phyloP scores from a whole-genome alignment of 2,113 vertebrate genomes.

The Poecile atricapillus region DNA sequence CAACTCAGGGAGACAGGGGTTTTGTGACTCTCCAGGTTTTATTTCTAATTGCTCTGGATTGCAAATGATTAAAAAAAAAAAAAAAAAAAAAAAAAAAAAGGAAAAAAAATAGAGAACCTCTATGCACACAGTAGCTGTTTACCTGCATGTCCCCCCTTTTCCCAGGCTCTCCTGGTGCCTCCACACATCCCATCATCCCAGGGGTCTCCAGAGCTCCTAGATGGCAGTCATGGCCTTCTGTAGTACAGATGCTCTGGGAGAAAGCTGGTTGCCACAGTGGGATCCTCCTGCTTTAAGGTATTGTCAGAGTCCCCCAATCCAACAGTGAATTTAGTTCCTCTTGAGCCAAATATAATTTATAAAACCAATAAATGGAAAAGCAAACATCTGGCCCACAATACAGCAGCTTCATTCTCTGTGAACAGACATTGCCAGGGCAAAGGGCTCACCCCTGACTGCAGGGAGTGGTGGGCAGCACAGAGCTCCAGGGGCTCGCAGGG shows the following conservation, averaged over 20 bases:
- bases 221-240: neutral
- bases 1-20: neutral
- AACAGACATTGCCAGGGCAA: neutral
- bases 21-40: neutral
- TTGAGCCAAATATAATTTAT: neutral
- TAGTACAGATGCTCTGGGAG: neutral
- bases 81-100: no score
- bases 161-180: neutral
- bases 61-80: neutral
- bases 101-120: fast-evolving
- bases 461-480: neutral
- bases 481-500: fast-evolving
- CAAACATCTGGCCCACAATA: neutral
- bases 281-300: neutral
- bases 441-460: neutral
- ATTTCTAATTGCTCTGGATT: neutral
- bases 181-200: no score
- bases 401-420: neutral
- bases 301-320: neutral
- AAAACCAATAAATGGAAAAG: neutral
- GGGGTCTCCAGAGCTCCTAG: neutral
- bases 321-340: neutral
- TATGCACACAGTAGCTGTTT: neutral
- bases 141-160: neutral
- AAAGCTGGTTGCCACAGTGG: fast-evolving